Evolutionary conservation across 2,888 invertebrate species (phyloP), one percentile per base, ranked within the genome.

Genomic region (Fissipunctia ypsillon): DNA sequence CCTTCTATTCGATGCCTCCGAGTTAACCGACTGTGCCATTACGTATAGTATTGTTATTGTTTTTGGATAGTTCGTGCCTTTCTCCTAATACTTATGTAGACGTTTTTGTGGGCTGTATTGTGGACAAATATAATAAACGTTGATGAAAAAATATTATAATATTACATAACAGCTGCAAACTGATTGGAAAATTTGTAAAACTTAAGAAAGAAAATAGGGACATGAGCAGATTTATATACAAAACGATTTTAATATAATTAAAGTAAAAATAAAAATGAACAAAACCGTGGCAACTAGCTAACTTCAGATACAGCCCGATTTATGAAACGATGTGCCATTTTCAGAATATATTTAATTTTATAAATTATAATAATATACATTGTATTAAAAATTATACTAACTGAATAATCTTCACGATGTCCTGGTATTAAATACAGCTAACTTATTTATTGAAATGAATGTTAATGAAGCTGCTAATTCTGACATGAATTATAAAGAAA

Each of bases 1-100:
- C 90, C 92, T 92, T 92, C 90, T 85, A 84, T 31, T 76, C n/a
- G 84, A 87, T 89, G 90, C 91, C 91, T 92, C 91, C 73, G 43
- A 83, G 68, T 61, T 38, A 78, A 85, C 84, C 84, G 73, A 81
- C 66, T 68, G 87, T 86, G 88, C 86, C 88, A 86, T 86, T 87
- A 81, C 35, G 19, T 84, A 83, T 76, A 71, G 77, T 72, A 87
- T 76, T 76, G 69, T 78, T 82, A 81, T 80, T 81, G 72, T 70
- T 84, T 80, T 83, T 80, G 52, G 45, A 79, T 79, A 64, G 64
- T 83, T 81, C 73, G 90, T 90, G 90, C 91, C 90, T 86, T 72
- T 63, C n/a, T 56, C 19, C 28, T 67, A 52, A n/a, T n/a, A n/a
- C n/a, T n/a, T 68, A 68, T 75, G 41, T 57, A 65, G 65, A 76